Evolutionary conservation across 2,797 vertebrate genomes (phyloP).

Genomic region (Acrossocheilus wenchowensis): DNA sequence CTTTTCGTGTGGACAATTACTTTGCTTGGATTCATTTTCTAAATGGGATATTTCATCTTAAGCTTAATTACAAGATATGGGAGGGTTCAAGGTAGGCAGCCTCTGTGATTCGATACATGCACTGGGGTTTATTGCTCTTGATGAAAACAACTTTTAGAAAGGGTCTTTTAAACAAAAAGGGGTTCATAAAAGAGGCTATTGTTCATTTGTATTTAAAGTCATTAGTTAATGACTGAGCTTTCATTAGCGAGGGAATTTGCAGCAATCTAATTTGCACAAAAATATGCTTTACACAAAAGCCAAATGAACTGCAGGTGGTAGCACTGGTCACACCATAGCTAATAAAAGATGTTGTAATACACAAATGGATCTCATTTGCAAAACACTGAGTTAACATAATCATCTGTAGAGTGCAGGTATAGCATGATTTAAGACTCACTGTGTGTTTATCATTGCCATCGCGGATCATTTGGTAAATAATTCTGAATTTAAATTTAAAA

Average conservation of each 20-base stretch:
- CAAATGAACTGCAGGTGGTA: constrained; percentile 39
- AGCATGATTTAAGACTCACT: background rate
- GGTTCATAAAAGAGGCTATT: constrained; percentile 8
- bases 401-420: background rate
- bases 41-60: constrained; percentile 39
- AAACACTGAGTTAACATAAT: background rate
- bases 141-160: constrained; percentile 33
- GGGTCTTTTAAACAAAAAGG: constrained; percentile 10
- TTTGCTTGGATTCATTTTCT: constrained; percentile 44
- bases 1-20: constrained; percentile 25
- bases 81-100: constrained; percentile 24
- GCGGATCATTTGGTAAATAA: background rate
- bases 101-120: constrained; percentile 23
- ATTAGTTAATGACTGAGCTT: constrained; percentile 49
- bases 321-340: constrained; percentile 18
- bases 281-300: constrained; percentile 23
- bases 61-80: constrained; percentile 40
- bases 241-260: constrained; percentile 33
- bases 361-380: constrained; percentile 20
- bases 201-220: constrained; percentile 22
- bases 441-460: background rate
- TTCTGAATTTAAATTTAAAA: background rate
- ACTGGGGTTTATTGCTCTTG: constrained; percentile 1
- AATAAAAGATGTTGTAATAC: background rate
- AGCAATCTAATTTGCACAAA: constrained; percentile 21